Conservation (phyloP, 2,888 invertebrate species). For the Alcis repandata region DNA sequence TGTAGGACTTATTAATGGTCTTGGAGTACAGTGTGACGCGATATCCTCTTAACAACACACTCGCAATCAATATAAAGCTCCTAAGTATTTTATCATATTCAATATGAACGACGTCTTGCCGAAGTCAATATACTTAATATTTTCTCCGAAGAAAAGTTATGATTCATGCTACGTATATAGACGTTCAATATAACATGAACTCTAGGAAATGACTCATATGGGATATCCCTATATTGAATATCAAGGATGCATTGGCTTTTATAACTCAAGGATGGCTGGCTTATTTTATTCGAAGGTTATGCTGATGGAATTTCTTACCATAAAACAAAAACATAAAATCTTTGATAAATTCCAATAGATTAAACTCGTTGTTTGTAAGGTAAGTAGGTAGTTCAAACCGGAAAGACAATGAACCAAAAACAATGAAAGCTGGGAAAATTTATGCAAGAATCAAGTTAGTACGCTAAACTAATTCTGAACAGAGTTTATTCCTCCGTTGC, state of each 20-base stretch:
- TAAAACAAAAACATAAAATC: slow-evolving; percentile 3
- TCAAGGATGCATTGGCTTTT: slow-evolving; percentile 42
- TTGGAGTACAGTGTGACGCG: too few species aligned
- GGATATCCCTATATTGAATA: slow-evolving; percentile 42
- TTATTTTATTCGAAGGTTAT: slow-evolving; percentile 28
- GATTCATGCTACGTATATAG: slow-evolving; percentile 24
- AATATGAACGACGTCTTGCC: slow-evolving; percentile 13
- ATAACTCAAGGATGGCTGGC: slow-evolving; percentile 27
- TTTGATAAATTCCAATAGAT: slow-evolving; percentile 8
- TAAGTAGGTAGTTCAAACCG: neutral
- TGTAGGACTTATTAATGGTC: neutral
- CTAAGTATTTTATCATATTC: slow-evolving; percentile 3
- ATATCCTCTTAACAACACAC: neutral
- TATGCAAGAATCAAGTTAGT: neutral
- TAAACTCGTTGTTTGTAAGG: neutral
- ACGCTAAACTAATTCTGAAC: neutral
- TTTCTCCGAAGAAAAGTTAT: slow-evolving; percentile 25
- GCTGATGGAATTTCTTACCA: slow-evolving; percentile 6
- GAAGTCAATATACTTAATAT: slow-evolving; percentile 21
- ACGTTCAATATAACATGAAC: slow-evolving; percentile 26
- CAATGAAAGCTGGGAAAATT: neutral
- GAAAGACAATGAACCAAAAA: neutral
- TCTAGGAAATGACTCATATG: slow-evolving; percentile 34
- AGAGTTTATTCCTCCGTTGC: neutral
- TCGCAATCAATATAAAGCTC: neutral